phyloP scores from a whole-genome alignment of 2,113 vertebrate genomes.

The Xiphorhynchus elegans region DNA sequence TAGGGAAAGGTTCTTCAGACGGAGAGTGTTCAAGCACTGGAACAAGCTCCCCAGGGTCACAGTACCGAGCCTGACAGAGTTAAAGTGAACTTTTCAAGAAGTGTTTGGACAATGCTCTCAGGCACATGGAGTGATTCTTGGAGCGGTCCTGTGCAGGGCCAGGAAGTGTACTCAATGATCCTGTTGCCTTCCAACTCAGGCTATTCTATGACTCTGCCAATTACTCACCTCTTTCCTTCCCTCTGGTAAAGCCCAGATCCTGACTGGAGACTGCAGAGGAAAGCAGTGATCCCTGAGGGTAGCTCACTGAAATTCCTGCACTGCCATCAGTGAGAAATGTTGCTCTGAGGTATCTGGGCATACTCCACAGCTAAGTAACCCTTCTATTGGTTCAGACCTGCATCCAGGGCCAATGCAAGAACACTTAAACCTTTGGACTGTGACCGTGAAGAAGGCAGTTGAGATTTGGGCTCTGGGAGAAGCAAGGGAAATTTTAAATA shows the following conservation, averaged over 20 bases:
- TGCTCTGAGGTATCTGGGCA: neutral
- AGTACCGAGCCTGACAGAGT: neutral
- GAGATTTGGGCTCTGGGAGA: neutral
- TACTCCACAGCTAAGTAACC: neutral
- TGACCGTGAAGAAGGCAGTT: neutral
- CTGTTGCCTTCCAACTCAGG: neutral
- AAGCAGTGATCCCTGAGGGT: accelerated
- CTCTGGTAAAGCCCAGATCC: neutral
- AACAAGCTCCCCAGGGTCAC: neutral
- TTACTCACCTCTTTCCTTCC: neutral
- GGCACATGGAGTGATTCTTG: neutral
- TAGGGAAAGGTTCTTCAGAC: neutral
- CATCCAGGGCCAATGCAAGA: neutral
- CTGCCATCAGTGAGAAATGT: neutral
- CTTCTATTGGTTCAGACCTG: neutral
- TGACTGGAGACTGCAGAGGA: neutral
- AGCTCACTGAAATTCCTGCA: neutral
- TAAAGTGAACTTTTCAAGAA: neutral
- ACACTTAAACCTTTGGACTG: neutral
- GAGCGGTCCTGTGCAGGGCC: neutral
- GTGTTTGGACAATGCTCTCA: neutral
- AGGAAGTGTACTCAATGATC: neutral
- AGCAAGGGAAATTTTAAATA: neutral
- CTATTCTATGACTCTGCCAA: neutral
- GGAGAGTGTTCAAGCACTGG: neutral